A percentile compares a stretch with the other conserved stretches of the same genome.
phyloP scores from a whole-genome alignment of 2,888 invertebrate genomes.

The Caenorhabditis uteleia region DNA sequence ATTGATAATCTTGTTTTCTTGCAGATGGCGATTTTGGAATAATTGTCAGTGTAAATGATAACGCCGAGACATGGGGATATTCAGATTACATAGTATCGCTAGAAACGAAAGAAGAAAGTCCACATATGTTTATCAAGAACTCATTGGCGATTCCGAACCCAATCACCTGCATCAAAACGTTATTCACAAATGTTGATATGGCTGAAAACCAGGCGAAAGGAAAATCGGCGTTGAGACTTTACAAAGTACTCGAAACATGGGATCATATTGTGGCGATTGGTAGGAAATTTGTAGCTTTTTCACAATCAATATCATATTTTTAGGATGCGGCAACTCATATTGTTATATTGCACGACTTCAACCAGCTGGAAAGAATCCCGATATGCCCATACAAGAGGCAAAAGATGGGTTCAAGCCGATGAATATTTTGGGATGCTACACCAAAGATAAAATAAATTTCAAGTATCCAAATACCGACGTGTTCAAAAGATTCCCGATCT shows the following conservation, averaged over 20 bases:
- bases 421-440: too few species aligned
- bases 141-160: background rate
- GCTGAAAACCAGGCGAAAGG: background rate
- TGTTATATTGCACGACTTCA: constrained; percentile 2
- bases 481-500: constrained; percentile 1
- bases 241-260: constrained; percentile 12
- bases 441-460: background rate
- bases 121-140: background rate
- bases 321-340: background rate
- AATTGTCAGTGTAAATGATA: constrained; percentile 14
- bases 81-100: constrained; percentile 11
- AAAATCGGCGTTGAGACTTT: constrained; percentile 14
- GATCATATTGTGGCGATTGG: constrained; percentile 19
- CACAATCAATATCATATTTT: background rate
- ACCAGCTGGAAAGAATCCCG: too few species aligned
- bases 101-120: background rate
- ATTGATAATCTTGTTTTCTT: constrained; percentile 1
- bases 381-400: too few species aligned
- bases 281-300: constrained; percentile 6
- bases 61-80: constrained; percentile 6
- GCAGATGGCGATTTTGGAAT: constrained; percentile 22
- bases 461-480: background rate
- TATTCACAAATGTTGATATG: constrained; percentile 22
- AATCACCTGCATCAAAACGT: constrained; percentile 14
- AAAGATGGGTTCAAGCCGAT: too few species aligned